Evolutionary conservation across 2,113 vertebrate species (phyloP), one percentile per base, ranked within the genome.

Genomic region (Pavo muticus): DNA sequence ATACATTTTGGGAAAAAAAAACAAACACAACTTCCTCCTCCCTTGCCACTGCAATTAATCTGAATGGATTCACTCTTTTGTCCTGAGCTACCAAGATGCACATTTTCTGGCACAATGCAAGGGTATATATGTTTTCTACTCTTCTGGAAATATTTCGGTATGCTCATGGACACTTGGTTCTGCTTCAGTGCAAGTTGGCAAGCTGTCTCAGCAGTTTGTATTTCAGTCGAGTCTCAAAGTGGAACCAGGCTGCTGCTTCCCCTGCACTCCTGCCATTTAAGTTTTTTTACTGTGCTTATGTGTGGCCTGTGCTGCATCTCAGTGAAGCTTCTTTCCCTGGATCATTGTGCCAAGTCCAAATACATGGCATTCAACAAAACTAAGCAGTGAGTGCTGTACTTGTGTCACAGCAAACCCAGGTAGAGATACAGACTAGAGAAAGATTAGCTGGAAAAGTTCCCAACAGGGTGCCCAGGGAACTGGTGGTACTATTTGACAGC

Each of bases 181-280:
- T 93, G 45, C 59, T 93, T 60, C 18, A 2, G n/a, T 81, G 61
- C 44, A 78, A 90, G 75, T 44, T 52, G 68, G 32, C 1, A 57
- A 94, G 90, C 94, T 95, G 88, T 86, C 85, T 97, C 91, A 95
- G 95, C 96, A 94, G 57, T 94, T 84, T 84, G n/a, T 96, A 89
- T 96, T 96, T 96, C 86, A 90, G 83, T 92, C 35, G 74, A 6
- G 14, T 61, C 91, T 94, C 79, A 60, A 96, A 95, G 91, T 84
- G 69, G 79, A 95, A 94, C 79, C 85, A 84, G 95, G 87, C 82
- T 95, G 32, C 84, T 91, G 74, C 74, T 91, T 95, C 57, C 25
- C n/a, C 68, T 65, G 61, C 71, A 29, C 39, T 94, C 44, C 71
- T 69, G n/a, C 63, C 52, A 69, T 73, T 95, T 80, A 71, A 80